These are phyloP conservation scores for Tenualosa thibaudeaui DNA, from an alignment of 2,797 vertebrate species.

Conservation along the genomic window DNA sequence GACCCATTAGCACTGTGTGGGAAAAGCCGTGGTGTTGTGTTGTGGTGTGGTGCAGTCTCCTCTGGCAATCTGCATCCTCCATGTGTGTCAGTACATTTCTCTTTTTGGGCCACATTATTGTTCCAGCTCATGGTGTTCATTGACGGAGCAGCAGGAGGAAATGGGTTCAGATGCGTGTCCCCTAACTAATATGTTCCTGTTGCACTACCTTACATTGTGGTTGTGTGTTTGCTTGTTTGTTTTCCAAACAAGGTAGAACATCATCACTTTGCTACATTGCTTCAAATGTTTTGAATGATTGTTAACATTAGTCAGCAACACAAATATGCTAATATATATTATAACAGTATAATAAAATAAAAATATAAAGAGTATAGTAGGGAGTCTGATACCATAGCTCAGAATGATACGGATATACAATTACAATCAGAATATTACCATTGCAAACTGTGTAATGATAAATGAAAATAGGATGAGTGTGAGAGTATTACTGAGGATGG, in stretches of 20 bases:
- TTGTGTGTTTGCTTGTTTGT: background rate
- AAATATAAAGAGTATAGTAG: background rate
- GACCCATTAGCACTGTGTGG: background rate
- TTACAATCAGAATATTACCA: too few species aligned
- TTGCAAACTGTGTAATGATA: too few species aligned
- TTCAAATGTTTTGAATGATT: background rate
- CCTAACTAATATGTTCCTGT: background rate
- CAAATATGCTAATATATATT: too few species aligned
- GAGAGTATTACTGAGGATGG: too few species aligned
- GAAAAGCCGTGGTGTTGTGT: background rate
- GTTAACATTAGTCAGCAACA: background rate
- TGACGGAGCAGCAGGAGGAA: conserved; percentile 4
- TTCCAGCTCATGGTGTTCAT: background rate
- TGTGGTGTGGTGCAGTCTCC: background rate
- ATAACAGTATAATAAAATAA: too few species aligned
- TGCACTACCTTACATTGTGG: background rate
- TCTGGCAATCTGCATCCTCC: conserved; percentile 9
- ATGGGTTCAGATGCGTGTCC: background rate
- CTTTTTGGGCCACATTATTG: background rate
- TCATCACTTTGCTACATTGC: background rate
- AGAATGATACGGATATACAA: too few species aligned
- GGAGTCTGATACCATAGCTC: background rate
- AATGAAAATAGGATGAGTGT: too few species aligned
- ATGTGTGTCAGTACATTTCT: background rate
- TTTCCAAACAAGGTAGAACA: background rate